phyloP scores from a whole-genome alignment of 2,888 invertebrate species.

The Metopia argyrocephala region DNA sequence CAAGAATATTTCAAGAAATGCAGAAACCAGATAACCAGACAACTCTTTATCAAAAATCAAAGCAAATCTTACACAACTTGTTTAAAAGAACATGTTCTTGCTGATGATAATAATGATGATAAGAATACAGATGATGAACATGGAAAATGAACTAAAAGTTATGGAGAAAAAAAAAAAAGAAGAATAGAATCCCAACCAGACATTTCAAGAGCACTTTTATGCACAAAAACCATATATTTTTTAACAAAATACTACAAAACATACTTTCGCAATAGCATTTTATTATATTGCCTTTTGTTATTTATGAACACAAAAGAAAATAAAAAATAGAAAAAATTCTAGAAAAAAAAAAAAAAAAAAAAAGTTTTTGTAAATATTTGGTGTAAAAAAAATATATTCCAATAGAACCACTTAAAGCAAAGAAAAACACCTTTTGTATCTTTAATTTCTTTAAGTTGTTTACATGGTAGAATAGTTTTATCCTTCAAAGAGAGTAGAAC shows the following conservation, averaged over 20 bases:
- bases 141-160: conserved; percentile 13
- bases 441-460: too few relatives aligned
- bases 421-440: neutral
- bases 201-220: conserved; percentile 26
- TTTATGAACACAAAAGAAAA: neutral
- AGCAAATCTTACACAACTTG: conserved; percentile 30
- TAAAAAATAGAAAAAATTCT: neutral
- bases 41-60: conserved; percentile 32
- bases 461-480: too few relatives aligned
- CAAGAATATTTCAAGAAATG: conserved; percentile 10
- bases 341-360: neutral
- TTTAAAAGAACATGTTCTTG: conserved; percentile 27
- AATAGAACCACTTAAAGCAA: neutral
- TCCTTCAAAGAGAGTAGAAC: too few relatives aligned
- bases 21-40: conserved; percentile 23
- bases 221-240: neutral
- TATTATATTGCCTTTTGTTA: too few relatives aligned
- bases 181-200: conserved; percentile 12
- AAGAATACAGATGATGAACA: conserved; percentile 47
- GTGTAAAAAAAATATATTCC: too few relatives aligned
- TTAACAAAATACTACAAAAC: neutral
- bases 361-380: too few relatives aligned
- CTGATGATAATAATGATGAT: conserved; percentile 13
- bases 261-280: neutral
- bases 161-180: neutral